Percentiles rank a stretch among this genome's conserved stretches.
Evolutionary conservation across 1,140 invertebrate genomes (phyloP).

Genomic region (Drosophila triauraria): DNA sequence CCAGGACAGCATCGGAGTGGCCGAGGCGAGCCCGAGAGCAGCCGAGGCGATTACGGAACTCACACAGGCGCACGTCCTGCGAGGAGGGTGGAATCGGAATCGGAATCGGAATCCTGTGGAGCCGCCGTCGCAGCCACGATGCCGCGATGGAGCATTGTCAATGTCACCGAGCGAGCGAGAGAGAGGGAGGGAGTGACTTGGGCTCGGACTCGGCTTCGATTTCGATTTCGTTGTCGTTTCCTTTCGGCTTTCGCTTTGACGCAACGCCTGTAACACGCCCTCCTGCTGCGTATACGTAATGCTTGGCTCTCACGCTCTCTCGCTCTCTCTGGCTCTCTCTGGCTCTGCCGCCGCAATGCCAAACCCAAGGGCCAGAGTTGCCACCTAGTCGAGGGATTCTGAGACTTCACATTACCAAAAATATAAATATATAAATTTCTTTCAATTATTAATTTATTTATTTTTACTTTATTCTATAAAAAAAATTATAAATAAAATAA

Average conservation of each 20-base stretch:
- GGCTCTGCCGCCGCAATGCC: conserved; percentile 18
- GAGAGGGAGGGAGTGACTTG: background rate
- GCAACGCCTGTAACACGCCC: conserved; percentile 65
- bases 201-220: conserved; percentile 36
- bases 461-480: no score
- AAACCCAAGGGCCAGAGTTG: conserved; percentile 36
- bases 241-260: conserved; percentile 37
- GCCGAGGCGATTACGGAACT: background rate
- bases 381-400: conserved; percentile 21
- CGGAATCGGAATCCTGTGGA: background rate
- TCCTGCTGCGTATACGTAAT: conserved; percentile 69
- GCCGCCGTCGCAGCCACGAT: conserved; percentile 5
- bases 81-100: background rate
- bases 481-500: no score
- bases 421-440: background rate
- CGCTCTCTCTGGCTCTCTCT: conserved; percentile 5
- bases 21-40: conserved; percentile 3
- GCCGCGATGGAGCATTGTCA: conserved; percentile 43
- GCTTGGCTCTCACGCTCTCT: conserved; percentile 22
- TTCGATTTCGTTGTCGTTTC: conserved; percentile 39
- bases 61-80: background rate
- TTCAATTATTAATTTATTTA: no score
- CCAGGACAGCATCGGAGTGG: conserved; percentile 23
- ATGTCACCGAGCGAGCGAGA: conserved; percentile 45
- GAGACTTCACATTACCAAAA: background rate